Conservation (phyloP, 1,140 invertebrate genomes). For the Tribolium madens region DNA sequence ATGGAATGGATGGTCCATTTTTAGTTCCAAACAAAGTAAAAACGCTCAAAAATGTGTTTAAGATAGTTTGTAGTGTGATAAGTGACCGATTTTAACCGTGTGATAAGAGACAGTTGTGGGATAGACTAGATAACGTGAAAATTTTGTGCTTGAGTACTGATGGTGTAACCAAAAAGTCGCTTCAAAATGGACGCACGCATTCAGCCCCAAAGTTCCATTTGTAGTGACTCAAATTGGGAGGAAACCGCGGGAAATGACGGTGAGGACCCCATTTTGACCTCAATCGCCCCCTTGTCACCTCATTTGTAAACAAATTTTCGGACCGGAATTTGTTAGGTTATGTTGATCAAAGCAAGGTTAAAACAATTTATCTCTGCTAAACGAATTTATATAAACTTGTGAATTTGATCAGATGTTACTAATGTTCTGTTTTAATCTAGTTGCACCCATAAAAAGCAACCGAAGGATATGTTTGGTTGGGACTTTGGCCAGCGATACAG, state of each 20-base stretch:
- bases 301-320: slow-evolving; percentile 1
- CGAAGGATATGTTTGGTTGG: slow-evolving; percentile 76
- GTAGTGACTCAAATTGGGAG: slow-evolving; percentile 63
- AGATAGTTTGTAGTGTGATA: slow-evolving; percentile 48
- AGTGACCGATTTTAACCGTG: slow-evolving; percentile 21
- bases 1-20: slow-evolving; percentile 51
- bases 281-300: not conserved
- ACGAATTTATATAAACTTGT: slow-evolving; percentile 1
- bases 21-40: slow-evolving; percentile 60
- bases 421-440: slow-evolving; percentile 38
- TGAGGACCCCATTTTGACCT: slow-evolving; percentile 43
- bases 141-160: slow-evolving; percentile 51
- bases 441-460: slow-evolving; percentile 50
- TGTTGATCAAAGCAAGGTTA: slow-evolving; percentile 58
- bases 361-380: slow-evolving; percentile 3
- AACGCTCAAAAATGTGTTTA: slow-evolving; percentile 57
- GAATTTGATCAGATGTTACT: not conserved
- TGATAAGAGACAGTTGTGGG: slow-evolving; percentile 43
- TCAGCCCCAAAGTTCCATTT: slow-evolving; percentile 60
- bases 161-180: slow-evolving; percentile 58
- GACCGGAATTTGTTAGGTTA: slow-evolving; percentile 57
- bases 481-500: slow-evolving; percentile 67
- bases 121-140: slow-evolving; percentile 21
- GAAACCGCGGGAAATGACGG: slow-evolving; percentile 57
- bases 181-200: slow-evolving; percentile 64